Evolutionary conservation across 2,113 vertebrate genomes (phyloP).

Genomic region (Mionectes macconnelli): DNA sequence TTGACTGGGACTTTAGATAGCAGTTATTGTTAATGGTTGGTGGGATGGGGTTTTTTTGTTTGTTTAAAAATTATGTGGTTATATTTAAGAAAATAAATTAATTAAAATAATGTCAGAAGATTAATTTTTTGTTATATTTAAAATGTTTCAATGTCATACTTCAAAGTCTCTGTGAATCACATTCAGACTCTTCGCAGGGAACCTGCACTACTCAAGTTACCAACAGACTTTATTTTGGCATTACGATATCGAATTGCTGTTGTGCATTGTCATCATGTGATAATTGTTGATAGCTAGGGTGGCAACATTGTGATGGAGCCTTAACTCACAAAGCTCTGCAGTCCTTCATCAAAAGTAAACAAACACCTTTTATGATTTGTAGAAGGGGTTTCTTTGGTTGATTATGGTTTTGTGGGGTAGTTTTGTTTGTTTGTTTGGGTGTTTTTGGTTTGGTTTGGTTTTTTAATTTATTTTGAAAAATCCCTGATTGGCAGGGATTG

Average conservation of each 20-base stretch:
- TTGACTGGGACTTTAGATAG: not conserved
- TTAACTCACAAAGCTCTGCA: not conserved
- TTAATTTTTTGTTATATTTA: not conserved
- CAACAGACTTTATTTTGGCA: not conserved
- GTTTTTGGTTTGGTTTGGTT: not conserved
- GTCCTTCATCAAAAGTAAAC: not conserved
- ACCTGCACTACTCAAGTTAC: not conserved
- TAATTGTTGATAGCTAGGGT: not conserved
- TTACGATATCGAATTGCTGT: not conserved
- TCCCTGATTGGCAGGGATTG: too few relatives aligned
- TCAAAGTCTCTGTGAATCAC: not conserved
- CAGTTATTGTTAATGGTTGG: not conserved
- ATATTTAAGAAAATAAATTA: not conserved
- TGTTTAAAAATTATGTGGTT: not conserved
- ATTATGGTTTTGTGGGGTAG: fast-evolving
- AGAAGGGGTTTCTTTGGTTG: not conserved
- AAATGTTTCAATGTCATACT: not conserved
- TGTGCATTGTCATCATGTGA: not conserved
- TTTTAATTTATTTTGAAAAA: not conserved
- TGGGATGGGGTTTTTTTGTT: too few relatives aligned
- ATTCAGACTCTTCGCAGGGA: not conserved
- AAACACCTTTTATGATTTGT: not conserved
- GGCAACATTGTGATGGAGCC: not conserved
- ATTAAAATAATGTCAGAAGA: not conserved
- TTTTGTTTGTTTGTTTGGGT: not conserved